Base-by-base conservation (phyloP, 2,888 invertebrate species). In the Athalia cordata region DNA sequence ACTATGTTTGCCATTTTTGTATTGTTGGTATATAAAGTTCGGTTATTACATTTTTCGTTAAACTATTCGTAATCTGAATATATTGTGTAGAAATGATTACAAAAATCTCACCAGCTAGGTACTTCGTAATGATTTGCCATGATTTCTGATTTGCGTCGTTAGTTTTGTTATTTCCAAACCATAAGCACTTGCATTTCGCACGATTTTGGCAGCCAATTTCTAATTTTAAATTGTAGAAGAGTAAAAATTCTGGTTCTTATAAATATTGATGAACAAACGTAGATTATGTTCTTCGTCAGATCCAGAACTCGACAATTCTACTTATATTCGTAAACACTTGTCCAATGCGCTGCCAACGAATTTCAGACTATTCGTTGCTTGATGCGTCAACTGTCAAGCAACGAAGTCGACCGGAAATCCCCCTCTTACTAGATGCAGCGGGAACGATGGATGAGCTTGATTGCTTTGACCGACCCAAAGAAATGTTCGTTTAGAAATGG, bases 61-160 rank as follows among this genome's bases (percentile, higher is more conserved):
- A 59, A 47, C 15, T 43, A 64, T 76, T 76, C 43, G 55, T 50
- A 15, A 50, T 64, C 64, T 49, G 9, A n/a, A 45, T 13, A 15
- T 70, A 79, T 80, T 79, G 80, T 65, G 43, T 47, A 79, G 11
- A 47, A 59, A 59, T 72, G 45, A 47, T 59, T 59, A 43, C 43
- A 55, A 13, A 59, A 68, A 84, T 86, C 92, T 92, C 93, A 97
- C 97, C 97, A 98, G 90, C 92, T 96, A 65, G 98, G 98, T 81
- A 98, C 95, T 91, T 98, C 97, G 88, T 98, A 96, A 91, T 97
- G 96, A 89, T 95, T 96, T 72, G 96, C 96, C 96, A 96, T 96
- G 81, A 47, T 78, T 15, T 29, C 29, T 72, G 7, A 72, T 72
- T 72, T 72, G 59, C 15, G 5, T 47, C 59, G 1, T 29, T 29